Conservation (phyloP, 1,140 invertebrate species). For the Drosophila persimilis region DNA sequence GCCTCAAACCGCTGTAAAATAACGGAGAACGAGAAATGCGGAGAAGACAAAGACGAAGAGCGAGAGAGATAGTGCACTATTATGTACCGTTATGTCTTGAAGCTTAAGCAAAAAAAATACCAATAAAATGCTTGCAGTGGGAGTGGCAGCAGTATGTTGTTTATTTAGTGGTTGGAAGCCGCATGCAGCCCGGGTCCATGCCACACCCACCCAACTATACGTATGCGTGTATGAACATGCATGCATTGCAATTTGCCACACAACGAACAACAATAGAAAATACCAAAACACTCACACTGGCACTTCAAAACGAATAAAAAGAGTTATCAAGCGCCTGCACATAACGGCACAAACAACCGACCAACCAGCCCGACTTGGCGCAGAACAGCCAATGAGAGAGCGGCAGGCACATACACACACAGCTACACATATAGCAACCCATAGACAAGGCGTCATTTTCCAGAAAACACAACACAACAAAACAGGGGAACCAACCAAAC, state of each 20-base stretch:
- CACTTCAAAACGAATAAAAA: conserved; percentile 47
- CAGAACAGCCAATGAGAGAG: conserved; percentile 62
- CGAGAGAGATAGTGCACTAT: conserved; percentile 26
- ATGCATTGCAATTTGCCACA: conserved; percentile 28
- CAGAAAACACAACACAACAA: conserved; percentile 79
- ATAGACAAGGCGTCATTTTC: conserved; percentile 73
- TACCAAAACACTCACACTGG: conserved; percentile 15
- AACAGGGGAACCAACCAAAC: conserved; percentile 69
- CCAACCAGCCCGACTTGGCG: conserved; percentile 71
- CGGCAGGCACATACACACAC: conserved; percentile 33
- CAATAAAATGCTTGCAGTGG: conserved; percentile 52
- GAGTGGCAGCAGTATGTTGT: conserved; percentile 45
- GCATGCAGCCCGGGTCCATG: conserved; percentile 16
- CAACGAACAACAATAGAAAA: conserved; percentile 41
- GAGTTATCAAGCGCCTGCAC: conserved; percentile 53
- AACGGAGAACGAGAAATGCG: neutral
- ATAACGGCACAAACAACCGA: conserved; percentile 23
- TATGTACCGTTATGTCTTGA: conserved; percentile 48
- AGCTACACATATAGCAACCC: conserved; percentile 22
- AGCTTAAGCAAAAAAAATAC: conserved; percentile 34
- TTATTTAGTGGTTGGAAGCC: conserved; percentile 77
- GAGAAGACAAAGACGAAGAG: neutral
- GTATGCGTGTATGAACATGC: neutral
- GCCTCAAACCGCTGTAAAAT: neutral
- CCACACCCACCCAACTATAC: conserved; percentile 65